These are phyloP conservation scores for Leptopilina myrica DNA, from an alignment of 2,888 invertebrate genomes.

Conservation along the genomic window DNA sequence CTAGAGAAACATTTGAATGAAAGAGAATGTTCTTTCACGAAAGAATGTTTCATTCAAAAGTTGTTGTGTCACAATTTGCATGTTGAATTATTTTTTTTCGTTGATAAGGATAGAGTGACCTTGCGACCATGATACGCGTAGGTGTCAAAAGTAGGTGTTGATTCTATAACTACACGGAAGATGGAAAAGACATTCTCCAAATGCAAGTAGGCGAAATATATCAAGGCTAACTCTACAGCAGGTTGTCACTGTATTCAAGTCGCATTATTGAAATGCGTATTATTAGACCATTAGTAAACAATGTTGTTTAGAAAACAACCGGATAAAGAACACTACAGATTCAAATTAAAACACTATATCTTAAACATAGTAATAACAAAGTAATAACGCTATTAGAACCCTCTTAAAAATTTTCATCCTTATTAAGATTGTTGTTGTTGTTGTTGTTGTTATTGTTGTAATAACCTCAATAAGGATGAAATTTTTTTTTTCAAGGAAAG, in stretches of 20 bases:
- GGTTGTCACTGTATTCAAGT: conserved; percentile 45
- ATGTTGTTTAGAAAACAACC: background rate
- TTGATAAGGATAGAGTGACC: conserved; percentile 60
- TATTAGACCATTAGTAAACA: background rate
- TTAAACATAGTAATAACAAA: no score
- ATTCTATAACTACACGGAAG: conserved; percentile 69
- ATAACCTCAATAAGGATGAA: no score
- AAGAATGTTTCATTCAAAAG: background rate
- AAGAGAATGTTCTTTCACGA: background rate
- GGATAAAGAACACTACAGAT: background rate
- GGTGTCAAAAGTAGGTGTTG: conserved; percentile 60
- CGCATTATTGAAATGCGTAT: conserved; percentile 28
- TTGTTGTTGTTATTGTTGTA: no score
- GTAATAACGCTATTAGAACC: no score
- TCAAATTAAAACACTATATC: no score
- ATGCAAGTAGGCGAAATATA: conserved; percentile 56
- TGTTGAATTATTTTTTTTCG: background rate
- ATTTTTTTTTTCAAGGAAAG: no score
- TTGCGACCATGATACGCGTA: conserved; percentile 66
- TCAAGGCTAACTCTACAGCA: conserved; percentile 54
- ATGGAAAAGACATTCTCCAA: conserved; percentile 71
- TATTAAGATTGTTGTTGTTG: no score
- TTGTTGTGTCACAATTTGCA: conserved; percentile 1
- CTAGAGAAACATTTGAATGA: no score
- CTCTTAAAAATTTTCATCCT: no score